Conservation (phyloP, 2,888 invertebrate genomes). For the Tuta absoluta region DNA sequence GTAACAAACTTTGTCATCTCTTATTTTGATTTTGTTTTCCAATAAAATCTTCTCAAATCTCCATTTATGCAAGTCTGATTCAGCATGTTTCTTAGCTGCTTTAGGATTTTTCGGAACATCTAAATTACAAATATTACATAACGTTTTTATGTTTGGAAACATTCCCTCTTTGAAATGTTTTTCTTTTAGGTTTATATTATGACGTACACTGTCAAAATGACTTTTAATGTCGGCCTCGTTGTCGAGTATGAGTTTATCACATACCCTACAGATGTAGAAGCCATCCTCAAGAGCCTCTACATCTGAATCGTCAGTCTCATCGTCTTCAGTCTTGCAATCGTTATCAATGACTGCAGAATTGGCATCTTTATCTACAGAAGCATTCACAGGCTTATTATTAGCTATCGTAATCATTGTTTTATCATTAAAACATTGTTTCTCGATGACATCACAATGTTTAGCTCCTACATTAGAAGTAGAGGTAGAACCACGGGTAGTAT, state of each 20-base stretch:
- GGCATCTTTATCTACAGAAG: neutral
- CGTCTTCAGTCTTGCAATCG: neutral
- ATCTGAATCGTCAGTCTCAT: neutral
- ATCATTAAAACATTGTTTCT: no score
- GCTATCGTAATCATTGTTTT: no score
- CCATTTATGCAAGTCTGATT: neutral
- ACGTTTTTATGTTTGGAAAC: neutral
- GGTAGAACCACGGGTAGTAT: no score
- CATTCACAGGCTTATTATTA: neutral
- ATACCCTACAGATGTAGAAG: neutral
- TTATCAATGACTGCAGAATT: neutral
- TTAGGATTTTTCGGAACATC: neutral
- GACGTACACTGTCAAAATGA: neutral
- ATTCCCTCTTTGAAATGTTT: neutral
- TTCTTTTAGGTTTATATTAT: neutral
- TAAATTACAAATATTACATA: neutral
- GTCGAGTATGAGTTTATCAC: neutral
- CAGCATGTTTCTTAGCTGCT: neutral
- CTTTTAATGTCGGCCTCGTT: conserved; percentile 6
- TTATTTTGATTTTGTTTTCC: conserved; percentile 12
- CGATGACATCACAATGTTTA: no score
- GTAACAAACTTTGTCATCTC: conserved; percentile 2
- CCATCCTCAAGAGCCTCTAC: neutral
- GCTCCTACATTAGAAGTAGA: no score
- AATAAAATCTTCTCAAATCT: neutral